A percentile compares a stretch with the other conserved stretches of the same genome.
Evolutionary conservation across 2,113 vertebrate genomes (phyloP).

Genomic region (Zapus hudsonius): DNA sequence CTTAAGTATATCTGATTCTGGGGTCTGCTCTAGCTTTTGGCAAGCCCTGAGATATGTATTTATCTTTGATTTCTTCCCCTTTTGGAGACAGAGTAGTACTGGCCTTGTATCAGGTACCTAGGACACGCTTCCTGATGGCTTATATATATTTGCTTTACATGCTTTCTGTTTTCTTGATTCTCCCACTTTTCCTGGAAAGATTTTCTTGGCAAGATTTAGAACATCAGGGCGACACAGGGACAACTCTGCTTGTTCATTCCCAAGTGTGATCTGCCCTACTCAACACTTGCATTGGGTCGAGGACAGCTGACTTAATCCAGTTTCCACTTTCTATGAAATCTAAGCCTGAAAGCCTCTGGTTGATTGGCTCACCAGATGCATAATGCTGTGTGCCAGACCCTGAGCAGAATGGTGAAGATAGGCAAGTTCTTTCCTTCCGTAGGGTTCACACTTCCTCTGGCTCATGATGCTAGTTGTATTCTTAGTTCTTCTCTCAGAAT

Average conservation of each 20-base stretch:
- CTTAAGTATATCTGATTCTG: neutral
- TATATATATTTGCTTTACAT: neutral
- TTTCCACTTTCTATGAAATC: constrained; percentile 33
- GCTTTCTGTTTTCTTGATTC: neutral
- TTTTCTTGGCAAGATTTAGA: neutral
- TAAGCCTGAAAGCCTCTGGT: neutral
- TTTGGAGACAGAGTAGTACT: neutral
- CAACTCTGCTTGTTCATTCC: constrained; percentile 12
- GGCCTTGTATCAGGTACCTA: neutral
- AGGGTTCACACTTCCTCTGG: neutral
- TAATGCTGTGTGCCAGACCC: neutral
- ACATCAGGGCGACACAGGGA: constrained; percentile 14
- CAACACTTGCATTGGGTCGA: neutral
- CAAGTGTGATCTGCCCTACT: neutral
- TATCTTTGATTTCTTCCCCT: neutral
- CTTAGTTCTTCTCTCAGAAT: constrained; percentile 9
- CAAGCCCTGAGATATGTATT: neutral
- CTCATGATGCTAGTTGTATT: neutral
- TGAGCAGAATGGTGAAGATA: neutral
- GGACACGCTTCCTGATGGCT: too few species aligned
- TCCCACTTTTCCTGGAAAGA: neutral
- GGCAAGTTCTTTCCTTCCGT: neutral
- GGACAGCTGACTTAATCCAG: neutral
- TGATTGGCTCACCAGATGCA: neutral
- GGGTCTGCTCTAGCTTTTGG: neutral